phyloP scores from a whole-genome alignment of 64 coral and sea anemone genomes.

The Stichodactyla helianthus region DNA sequence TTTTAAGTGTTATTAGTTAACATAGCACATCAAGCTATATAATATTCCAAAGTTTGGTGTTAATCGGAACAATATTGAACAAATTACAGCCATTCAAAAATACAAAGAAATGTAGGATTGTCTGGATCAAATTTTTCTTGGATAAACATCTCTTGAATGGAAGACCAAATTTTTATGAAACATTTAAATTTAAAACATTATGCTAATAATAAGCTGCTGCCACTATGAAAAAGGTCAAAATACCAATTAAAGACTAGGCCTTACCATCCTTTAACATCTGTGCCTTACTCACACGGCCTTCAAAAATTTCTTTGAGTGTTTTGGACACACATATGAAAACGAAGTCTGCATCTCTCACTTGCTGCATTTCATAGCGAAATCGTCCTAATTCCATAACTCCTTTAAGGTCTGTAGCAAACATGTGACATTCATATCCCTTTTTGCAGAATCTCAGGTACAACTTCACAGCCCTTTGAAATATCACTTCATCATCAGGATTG shows the following conservation, averaged over 20 bases:
- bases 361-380: slow-evolving; percentile 34
- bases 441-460: slow-evolving; percentile 18
- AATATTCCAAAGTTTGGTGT: too few relatives aligned
- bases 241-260: not conserved
- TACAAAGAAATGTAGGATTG: too few relatives aligned
- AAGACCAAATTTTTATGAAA: too few relatives aligned
- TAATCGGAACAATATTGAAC: too few relatives aligned
- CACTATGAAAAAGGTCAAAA: too few relatives aligned
- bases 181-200: too few relatives aligned
- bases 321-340: slow-evolving; percentile 54
- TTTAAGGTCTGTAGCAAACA: slow-evolving; percentile 11
- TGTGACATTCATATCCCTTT: slow-evolving; percentile 51
- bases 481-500: not conserved
- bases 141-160: too few relatives aligned
- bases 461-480: slow-evolving; percentile 8
- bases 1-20: too few relatives aligned
- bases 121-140: too few relatives aligned
- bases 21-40: too few relatives aligned
- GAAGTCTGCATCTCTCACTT: slow-evolving; percentile 22
- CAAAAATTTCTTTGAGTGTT: slow-evolving; percentile 42
- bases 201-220: too few relatives aligned
- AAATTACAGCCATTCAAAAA: too few relatives aligned
- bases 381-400: not conserved
- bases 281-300: not conserved
- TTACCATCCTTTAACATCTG: not conserved